A percentile compares a stretch with the other conserved stretches of the same genome.
These are phyloP conservation scores for Xestia rhomboidea DNA, from an alignment of 2,888 invertebrate species.

Conservation along the genomic window DNA sequence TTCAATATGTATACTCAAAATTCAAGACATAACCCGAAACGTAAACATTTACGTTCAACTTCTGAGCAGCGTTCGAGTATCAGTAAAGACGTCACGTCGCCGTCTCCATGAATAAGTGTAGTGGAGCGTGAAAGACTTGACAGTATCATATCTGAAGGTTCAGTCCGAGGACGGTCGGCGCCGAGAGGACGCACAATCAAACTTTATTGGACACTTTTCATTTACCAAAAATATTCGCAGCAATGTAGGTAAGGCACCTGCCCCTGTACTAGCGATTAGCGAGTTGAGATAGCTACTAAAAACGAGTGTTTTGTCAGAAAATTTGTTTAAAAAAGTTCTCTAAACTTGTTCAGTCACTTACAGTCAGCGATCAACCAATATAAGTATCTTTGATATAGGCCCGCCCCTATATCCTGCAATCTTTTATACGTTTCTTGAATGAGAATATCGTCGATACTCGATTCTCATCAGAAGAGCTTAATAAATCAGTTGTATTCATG, in stretches of 20 bases:
- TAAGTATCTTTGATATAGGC: not conserved
- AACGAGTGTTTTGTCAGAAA: not conserved
- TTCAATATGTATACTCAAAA: not conserved
- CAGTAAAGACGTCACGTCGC: slow-evolving; percentile 77
- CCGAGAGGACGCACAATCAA: slow-evolving; percentile 85
- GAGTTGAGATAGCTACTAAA: not conserved
- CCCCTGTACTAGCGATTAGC: not conserved
- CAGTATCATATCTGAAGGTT: slow-evolving; percentile 84
- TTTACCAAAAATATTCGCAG: slow-evolving; percentile 72
- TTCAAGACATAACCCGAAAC: slow-evolving; percentile 10
- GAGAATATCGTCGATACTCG: not conserved
- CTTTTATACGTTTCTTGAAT: not conserved
- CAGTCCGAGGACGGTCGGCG: slow-evolving; percentile 62
- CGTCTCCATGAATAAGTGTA: slow-evolving; percentile 82
- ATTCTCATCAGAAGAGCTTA: not conserved
- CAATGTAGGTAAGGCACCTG: slow-evolving; percentile 38
- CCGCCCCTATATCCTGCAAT: too few species aligned
- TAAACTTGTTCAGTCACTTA: not conserved
- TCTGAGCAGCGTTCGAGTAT: slow-evolving; percentile 52
- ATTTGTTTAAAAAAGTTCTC: not conserved
- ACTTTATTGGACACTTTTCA: slow-evolving; percentile 89
- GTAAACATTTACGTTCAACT: slow-evolving; percentile 48
- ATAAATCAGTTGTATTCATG: not conserved
- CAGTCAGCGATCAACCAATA: not conserved
- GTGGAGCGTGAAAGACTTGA: slow-evolving; percentile 83